These are phyloP conservation scores for Takifugu flavidus DNA, from an alignment of 2,113 vertebrate species.

Conservation along the genomic window DNA sequence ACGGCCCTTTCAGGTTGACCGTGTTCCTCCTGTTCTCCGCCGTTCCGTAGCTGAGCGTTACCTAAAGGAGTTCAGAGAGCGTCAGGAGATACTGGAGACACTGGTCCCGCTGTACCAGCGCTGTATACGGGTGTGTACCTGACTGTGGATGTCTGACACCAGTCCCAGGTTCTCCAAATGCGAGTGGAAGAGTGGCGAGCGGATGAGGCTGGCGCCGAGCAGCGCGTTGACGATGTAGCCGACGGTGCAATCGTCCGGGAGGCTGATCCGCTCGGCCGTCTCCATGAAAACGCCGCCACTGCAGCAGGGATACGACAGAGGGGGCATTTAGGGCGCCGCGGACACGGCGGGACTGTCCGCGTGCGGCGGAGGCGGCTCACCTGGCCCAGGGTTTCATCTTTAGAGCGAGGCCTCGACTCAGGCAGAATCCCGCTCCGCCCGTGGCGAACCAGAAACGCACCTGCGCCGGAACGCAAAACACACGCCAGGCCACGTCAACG, in stretches of 20 bases:
- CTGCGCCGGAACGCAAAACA: conserved; percentile 69
- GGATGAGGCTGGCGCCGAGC: conserved; percentile 82
- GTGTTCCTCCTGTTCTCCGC: conserved; percentile 86
- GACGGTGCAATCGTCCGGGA: conserved; percentile 89
- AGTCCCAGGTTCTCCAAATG: conserved; percentile 92
- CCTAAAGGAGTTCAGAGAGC: conserved; percentile 66
- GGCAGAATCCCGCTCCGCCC: conserved; percentile 90
- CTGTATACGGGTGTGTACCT: conserved; percentile 69
- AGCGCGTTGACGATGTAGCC: conserved; percentile 90
- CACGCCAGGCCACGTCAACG: neutral
- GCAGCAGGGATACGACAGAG: neutral
- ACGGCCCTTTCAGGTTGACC: conserved; percentile 83
- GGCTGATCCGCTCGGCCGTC: conserved; percentile 86
- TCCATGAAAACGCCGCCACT: conserved; percentile 86
- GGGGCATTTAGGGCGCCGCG: too few species aligned
- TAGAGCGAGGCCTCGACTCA: conserved; percentile 85
- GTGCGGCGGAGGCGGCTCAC: conserved; percentile 52
- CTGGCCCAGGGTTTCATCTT: conserved; percentile 96
- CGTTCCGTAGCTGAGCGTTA: conserved; percentile 87
- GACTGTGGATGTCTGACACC: conserved; percentile 81
- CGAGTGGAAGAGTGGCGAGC: conserved; percentile 88
- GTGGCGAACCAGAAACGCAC: conserved; percentile 96
- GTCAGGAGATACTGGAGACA: neutral
- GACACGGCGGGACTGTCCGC: too few species aligned
- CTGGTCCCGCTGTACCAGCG: neutral